Percentiles rank a stretch among this genome's conserved stretches.
phyloP scores from a whole-genome alignment of 2,888 invertebrate species.

The Caradrina clavipalpis region DNA sequence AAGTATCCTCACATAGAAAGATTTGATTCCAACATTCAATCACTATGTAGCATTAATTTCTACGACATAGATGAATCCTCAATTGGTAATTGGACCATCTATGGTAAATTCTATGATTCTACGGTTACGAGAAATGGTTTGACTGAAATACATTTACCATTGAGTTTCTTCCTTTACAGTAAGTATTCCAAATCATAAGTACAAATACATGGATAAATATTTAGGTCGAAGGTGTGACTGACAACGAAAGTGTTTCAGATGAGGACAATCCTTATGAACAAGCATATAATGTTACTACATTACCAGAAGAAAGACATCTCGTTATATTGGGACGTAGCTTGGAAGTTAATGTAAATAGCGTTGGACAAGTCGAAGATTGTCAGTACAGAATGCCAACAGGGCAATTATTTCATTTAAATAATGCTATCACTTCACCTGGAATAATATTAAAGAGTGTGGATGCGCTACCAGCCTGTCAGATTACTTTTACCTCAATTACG shows the following conservation, averaged over 20 bases:
- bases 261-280: slow-evolving; percentile 68
- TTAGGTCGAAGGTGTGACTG: slow-evolving; percentile 1
- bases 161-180: slow-evolving; percentile 72
- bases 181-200: slow-evolving; percentile 57
- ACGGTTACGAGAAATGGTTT: too few relatives aligned
- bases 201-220: not conserved
- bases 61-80: slow-evolving; percentile 63
- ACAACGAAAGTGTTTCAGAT: slow-evolving; percentile 64
- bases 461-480: slow-evolving; percentile 54
- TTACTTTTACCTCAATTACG: slow-evolving; percentile 67
- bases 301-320: slow-evolving; percentile 49
- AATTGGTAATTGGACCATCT: slow-evolving; percentile 72
- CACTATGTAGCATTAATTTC: slow-evolving; percentile 68
- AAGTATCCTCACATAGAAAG: slow-evolving; percentile 68
- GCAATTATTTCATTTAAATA: slow-evolving; percentile 43
- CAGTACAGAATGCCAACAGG: slow-evolving; percentile 63
- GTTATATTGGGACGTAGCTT: slow-evolving; percentile 65
- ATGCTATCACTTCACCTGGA: slow-evolving; percentile 36
- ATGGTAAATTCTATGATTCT: slow-evolving; percentile 62
- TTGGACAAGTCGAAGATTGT: slow-evolving; percentile 65
- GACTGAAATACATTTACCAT: slow-evolving; percentile 65
- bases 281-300: slow-evolving; percentile 70
- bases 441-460: slow-evolving; percentile 56
- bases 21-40: slow-evolving; percentile 30
- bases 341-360: slow-evolving; percentile 53